Evolutionary conservation across 64 coral and sea anemone genomes (phyloP).

Genomic region (Pachyseris speciosa): DNA sequence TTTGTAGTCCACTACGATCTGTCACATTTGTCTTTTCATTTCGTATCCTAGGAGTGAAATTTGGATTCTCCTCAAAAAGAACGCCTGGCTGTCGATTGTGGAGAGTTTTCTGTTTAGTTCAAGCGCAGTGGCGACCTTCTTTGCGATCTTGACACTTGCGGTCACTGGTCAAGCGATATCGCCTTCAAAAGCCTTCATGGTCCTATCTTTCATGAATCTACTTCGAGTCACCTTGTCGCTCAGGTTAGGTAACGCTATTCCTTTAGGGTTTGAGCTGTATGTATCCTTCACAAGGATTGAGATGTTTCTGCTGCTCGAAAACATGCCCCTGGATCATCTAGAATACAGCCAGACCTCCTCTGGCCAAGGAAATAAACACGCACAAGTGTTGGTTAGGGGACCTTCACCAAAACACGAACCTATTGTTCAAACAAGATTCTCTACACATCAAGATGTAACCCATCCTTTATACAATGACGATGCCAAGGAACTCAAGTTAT

Average conservation of each 20-base stretch:
- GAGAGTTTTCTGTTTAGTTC: not conserved
- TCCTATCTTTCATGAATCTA: conserved; percentile 21
- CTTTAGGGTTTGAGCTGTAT: not conserved
- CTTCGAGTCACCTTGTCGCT: not conserved
- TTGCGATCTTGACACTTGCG: not conserved
- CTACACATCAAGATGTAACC: not conserved
- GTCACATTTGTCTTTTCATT: too few relatives aligned
- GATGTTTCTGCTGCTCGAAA: not conserved
- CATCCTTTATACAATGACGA: not conserved
- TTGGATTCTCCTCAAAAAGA: conserved; percentile 4
- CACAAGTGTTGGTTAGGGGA: not conserved
- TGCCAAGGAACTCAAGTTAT: not conserved
- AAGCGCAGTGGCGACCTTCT: not conserved
- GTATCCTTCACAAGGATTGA: not conserved
- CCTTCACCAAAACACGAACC: not conserved
- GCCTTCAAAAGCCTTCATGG: conserved; percentile 22
- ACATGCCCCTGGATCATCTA: not conserved
- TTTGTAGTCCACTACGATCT: too few relatives aligned
- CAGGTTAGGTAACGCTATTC: not conserved
- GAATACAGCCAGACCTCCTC: not conserved
- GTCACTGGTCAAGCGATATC: not conserved
- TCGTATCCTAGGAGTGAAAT: not conserved
- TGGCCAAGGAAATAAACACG: not conserved
- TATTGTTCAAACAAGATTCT: not conserved
- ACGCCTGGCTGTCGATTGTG: conserved; percentile 10